A percentile compares a stretch with the other conserved stretches of the same genome.
These are phyloP conservation scores for Polyommatus iphigenia DNA, from an alignment of 2,888 invertebrate genomes.

Conservation along the genomic window DNA sequence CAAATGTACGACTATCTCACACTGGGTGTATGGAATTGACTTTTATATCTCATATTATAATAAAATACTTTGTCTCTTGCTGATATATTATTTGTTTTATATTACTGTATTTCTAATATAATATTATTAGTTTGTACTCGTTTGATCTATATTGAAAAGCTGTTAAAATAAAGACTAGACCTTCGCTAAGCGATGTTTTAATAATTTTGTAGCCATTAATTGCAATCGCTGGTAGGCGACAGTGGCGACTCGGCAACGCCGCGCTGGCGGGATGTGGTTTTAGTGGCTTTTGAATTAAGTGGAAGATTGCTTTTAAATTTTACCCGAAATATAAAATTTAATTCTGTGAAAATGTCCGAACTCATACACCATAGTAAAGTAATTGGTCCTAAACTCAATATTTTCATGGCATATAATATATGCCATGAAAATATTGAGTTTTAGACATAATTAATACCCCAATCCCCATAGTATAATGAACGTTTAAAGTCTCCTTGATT, in stretches of 20 bases:
- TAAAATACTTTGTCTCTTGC: neutral
- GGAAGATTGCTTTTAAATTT: neutral
- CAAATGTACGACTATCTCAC: neutral
- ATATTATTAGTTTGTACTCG: neutral
- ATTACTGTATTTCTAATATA: neutral
- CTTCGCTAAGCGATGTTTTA: neutral
- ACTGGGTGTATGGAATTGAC: neutral
- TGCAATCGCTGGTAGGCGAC: conserved; percentile 1
- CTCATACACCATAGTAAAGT: neutral
- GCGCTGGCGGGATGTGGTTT: neutral
- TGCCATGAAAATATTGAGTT: neutral
- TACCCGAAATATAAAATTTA: neutral
- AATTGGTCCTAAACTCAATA: neutral
- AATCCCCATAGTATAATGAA: neutral
- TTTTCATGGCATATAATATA: neutral
- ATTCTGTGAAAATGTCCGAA: neutral
- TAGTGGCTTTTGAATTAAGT: conserved; percentile 17
- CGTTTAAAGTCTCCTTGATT: neutral
- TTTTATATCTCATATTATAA: neutral
- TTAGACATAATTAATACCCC: neutral
- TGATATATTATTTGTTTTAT: neutral
- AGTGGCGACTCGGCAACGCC: neutral
- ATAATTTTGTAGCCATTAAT: neutral
- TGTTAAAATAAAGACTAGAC: neutral
- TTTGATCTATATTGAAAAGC: neutral